A percentile compares a stretch with the other conserved stretches of the same genome.
Conservation (phyloP, 2,113 vertebrate species). For the Aramus guarauna region DNA sequence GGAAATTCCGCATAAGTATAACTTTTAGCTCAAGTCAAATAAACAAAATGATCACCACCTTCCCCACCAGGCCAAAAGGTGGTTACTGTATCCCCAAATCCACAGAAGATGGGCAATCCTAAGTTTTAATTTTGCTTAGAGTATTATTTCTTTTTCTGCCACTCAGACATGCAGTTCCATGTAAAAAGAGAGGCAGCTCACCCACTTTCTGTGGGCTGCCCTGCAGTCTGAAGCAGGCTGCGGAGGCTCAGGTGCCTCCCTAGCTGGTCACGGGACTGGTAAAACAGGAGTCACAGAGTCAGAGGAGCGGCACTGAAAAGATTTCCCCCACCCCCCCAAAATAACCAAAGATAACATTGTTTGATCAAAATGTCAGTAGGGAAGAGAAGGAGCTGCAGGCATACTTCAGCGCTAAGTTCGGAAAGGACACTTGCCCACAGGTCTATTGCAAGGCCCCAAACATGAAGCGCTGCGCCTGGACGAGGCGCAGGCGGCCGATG, state of each 20-base stretch:
- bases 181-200: neutral
- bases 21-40: neutral
- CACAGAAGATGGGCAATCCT: neutral
- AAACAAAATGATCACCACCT: neutral
- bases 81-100: neutral
- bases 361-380: neutral
- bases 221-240: rapidly evolving
- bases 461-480: rapidly evolving
- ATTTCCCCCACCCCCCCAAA: neutral
- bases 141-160: neutral
- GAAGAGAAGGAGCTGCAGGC: neutral
- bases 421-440: neutral
- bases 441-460: rapidly evolving
- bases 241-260: neutral
- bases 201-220: neutral
- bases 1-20: neutral
- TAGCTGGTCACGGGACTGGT: neutral
- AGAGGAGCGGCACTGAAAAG: neutral
- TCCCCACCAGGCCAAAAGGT: neutral
- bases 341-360: neutral
- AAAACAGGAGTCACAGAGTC: neutral
- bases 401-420: rapidly evolving
- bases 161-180: neutral
- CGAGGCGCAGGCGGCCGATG: rapidly evolving
- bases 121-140: neutral